Evolutionary conservation across 2,888 invertebrate species (phyloP).

Genomic region (Lithosia quadra): DNA sequence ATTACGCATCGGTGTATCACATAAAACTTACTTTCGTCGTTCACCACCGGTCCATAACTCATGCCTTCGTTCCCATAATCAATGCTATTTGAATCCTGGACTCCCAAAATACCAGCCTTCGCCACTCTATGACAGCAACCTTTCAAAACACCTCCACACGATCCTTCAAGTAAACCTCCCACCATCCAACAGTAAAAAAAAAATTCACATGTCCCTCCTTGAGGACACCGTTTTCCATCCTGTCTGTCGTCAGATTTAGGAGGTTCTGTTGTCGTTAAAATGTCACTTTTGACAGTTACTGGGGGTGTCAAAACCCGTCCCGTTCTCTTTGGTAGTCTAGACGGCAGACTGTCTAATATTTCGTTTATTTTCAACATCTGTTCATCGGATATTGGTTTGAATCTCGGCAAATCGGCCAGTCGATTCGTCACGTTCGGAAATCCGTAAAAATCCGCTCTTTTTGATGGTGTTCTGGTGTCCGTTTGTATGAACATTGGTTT

Average conservation of each 20-base stretch:
- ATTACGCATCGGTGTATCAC: constrained; percentile 62
- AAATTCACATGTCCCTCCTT: constrained; percentile 95
- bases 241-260: constrained; percentile 56
- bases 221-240: constrained; percentile 88
- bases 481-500: constrained; percentile 83
- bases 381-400: constrained; percentile 80
- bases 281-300: constrained; percentile 9
- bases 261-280: constrained; percentile 34
- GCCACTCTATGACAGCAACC: constrained; percentile 95
- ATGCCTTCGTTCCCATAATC: constrained; percentile 88
- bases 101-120: constrained; percentile 88
- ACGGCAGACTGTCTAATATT: constrained; percentile 70
- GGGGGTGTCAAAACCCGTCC: constrained; percentile 61
- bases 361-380: constrained; percentile 76
- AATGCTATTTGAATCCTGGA: constrained; percentile 88
- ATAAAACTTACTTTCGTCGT: constrained; percentile 91
- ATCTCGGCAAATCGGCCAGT: constrained; percentile 68
- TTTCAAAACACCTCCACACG: constrained; percentile 93
- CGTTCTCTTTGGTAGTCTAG: constrained; percentile 59
- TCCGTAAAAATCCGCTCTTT: constrained; percentile 64
- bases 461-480: constrained; percentile 54
- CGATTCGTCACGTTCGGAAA: constrained; percentile 67
- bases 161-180: constrained; percentile 94
- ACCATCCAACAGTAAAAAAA: constrained; percentile 97
- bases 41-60: constrained; percentile 91